Evolutionary conservation across 2,888 invertebrate genomes (phyloP), one percentile per base, ranked within the genome.

Genomic region (Athalia cordata): DNA sequence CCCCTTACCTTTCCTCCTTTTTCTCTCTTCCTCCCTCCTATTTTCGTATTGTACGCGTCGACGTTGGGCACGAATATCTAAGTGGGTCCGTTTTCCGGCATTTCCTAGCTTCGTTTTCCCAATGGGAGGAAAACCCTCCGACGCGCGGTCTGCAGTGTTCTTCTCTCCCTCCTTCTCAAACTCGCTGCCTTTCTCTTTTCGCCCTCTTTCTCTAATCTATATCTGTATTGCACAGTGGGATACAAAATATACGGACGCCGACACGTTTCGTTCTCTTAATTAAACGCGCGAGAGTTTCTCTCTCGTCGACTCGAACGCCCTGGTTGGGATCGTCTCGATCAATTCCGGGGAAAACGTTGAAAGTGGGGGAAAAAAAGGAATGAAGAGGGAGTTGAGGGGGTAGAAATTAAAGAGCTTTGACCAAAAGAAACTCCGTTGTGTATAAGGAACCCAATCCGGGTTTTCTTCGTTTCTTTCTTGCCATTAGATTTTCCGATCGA

Each of bases 331-430:
- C 72, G 65, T 65, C 66, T 43, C 57, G 62, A 79, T 52, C 70
- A 77, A 79, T 65, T 78, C 52, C 65, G 52, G 50, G 49, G 62
- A 62, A 72, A 57, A 59, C 29, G 29, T 29, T 29, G 29, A 29
- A 29, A 29, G 29, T 29, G 29, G 29, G 29, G 29, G 2, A 29
- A 29, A 29, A 29, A 29, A 29, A 29, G 29, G 29, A 29, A 29
- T 29, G 29, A 29, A 29, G 29, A 29, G 29, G 29, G 1, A 29
- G 29, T 29, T 2, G 29, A 55, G 72, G 66, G 72, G 72, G 59
- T 72, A 72, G 72, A 72, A 72, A 72, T 72, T 72, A 72, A 57
- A 72, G 72, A 72, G 57, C 59, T 59, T 47, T 57, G 45, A 72
- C 57, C 57, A 47, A 29, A 29, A 57, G 59, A 47, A 47, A 11